A percentile compares a stretch with the other conserved stretches of the same genome.
These are phyloP conservation scores for Halcyon malimbica DNA, from an alignment of 2,113 vertebrate species.

Conservation along the genomic window DNA sequence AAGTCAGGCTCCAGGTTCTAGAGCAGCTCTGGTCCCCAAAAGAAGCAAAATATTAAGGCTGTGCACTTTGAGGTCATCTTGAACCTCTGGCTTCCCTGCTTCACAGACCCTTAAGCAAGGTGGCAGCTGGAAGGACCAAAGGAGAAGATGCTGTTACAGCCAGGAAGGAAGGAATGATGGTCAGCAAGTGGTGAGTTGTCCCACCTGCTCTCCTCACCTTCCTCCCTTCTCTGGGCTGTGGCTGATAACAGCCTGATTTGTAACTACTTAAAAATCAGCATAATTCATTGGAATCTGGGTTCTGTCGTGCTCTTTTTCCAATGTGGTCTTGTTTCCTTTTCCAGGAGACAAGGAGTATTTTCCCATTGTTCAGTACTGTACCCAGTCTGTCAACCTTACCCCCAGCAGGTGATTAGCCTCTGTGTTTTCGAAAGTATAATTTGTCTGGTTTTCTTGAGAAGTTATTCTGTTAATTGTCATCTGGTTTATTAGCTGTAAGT, in stretches of 20 bases:
- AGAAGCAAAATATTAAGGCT: neutral
- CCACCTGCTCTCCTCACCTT: neutral
- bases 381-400: neutral
- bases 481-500: neutral
- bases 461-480: neutral
- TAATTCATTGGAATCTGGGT: neutral
- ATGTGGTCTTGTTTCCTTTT: neutral
- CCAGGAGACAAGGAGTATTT: neutral
- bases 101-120: accelerated
- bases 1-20: neutral
- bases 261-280: neutral
- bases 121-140: neutral
- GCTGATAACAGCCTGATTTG: neutral
- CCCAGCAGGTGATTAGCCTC: neutral
- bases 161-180: neutral
- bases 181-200: neutral
- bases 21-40: neutral
- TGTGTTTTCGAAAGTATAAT: neutral
- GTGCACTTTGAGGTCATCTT: neutral
- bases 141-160: neutral
- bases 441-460: neutral
- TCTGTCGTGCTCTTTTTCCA: neutral
- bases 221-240: neutral
- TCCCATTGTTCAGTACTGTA: neutral
- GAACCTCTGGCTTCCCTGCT: neutral